A percentile compares a stretch with the other conserved stretches of the same genome.
These are phyloP conservation scores for Oryzias javanicus DNA, from an alignment of 2,113 vertebrate species.

Conservation along the genomic window DNA sequence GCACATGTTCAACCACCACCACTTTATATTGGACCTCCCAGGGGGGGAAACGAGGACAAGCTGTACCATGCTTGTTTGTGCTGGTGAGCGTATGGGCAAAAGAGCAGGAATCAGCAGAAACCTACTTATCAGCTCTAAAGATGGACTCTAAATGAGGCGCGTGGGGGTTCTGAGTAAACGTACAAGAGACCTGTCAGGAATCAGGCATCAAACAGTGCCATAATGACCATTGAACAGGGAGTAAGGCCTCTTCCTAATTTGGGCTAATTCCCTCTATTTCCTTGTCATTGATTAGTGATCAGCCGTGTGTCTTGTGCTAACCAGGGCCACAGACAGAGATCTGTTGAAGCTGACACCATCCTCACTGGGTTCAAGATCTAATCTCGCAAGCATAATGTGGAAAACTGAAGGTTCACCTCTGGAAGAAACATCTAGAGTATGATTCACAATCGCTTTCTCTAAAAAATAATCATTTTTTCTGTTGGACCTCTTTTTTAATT, in stretches of 20 bases:
- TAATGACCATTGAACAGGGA: conserved; percentile 62
- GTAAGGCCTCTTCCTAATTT: conserved; percentile 74
- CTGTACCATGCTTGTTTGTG: conserved; percentile 21
- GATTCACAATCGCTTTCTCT: conserved; percentile 3
- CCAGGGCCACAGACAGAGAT: conserved; percentile 49
- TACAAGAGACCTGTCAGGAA: conserved; percentile 28
- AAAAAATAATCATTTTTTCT: conserved; percentile 69
- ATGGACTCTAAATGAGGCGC: conserved; percentile 14
- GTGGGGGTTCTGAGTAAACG: neutral
- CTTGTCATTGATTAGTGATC: conserved; percentile 78
- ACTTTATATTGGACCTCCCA: conserved; percentile 28
- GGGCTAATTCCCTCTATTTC: conserved; percentile 77
- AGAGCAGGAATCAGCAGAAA: conserved; percentile 40
- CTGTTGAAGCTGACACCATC: conserved; percentile 17
- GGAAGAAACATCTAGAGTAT: conserved; percentile 21
- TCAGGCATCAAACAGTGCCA: conserved; percentile 62
- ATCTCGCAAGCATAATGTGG: conserved; percentile 31
- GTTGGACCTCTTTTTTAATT: conserved; percentile 79
- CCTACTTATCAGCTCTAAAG: conserved; percentile 51
- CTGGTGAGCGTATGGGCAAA: conserved; percentile 23
- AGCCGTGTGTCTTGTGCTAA: conserved; percentile 64
- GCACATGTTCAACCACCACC: conserved; percentile 51
- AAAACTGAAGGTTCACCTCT: conserved; percentile 16
- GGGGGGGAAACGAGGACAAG: conserved; percentile 21
- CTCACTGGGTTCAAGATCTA: conserved; percentile 41